These are phyloP conservation scores for Andricus quercusramuli DNA, from an alignment of 2,888 invertebrate species.

Conservation along the genomic window DNA sequence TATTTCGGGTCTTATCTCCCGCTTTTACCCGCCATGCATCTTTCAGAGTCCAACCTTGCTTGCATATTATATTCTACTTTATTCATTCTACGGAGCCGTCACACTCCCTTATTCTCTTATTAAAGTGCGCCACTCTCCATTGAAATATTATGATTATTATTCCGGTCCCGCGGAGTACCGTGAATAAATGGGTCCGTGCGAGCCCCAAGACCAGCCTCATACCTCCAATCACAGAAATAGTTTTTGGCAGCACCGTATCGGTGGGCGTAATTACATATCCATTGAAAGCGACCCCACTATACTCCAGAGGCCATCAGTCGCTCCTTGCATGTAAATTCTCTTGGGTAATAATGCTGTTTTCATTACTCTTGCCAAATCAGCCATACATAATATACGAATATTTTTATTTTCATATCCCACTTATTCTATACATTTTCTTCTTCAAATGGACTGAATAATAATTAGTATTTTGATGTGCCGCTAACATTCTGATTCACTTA, in stretches of 20 bases:
- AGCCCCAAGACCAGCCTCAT: conserved; percentile 20
- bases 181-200: conserved; percentile 50
- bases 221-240: conserved; percentile 54
- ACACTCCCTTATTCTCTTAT: conserved; percentile 52
- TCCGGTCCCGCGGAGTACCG: conserved; percentile 49
- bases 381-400: conserved; percentile 4
- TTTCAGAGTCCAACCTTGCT: conserved; percentile 50
- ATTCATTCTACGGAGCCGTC: conserved; percentile 58
- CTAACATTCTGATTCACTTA: not conserved
- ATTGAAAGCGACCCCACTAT: conserved; percentile 30
- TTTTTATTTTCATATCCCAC: not conserved
- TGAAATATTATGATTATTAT: conserved; percentile 59
- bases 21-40: conserved; percentile 54
- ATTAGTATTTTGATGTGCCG: not conserved
- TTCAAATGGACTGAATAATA: conserved; percentile 12
- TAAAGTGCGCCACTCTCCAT: conserved; percentile 52
- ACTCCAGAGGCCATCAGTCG: conserved; percentile 30
- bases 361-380: conserved; percentile 24
- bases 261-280: conserved; percentile 37
- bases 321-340: conserved; percentile 30
- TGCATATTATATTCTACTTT: conserved; percentile 70
- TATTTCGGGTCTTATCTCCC: conserved; percentile 54
- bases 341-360: conserved; percentile 30
- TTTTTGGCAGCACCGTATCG: conserved; percentile 49
- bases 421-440: not conserved